Percentiles rank a stretch among this genome's conserved stretches.
phyloP scores from a whole-genome alignment of 2,797 vertebrate genomes.

The Paramormyrops hopkinsi region DNA sequence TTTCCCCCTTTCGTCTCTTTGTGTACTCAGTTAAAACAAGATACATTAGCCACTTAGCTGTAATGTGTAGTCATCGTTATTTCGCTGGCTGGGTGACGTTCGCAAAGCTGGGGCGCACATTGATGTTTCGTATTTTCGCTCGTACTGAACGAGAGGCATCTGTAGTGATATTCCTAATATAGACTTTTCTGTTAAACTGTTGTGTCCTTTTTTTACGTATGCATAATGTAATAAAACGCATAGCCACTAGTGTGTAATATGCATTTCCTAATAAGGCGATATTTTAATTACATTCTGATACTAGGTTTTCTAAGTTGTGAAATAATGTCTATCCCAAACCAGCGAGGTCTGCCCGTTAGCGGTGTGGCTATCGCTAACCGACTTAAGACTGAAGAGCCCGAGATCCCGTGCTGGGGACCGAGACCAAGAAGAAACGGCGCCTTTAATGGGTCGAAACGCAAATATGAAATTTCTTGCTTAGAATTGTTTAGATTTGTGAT shows the following conservation, averaged over 20 bases:
- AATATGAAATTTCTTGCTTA: background rate
- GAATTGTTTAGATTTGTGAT: background rate
- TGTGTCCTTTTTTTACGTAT: background rate
- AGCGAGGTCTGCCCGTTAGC: background rate
- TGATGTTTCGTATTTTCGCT: background rate
- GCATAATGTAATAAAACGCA: background rate
- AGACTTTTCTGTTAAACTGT: background rate
- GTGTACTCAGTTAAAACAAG: constrained; percentile 17
- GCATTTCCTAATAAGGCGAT: background rate
- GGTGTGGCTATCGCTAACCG: background rate
- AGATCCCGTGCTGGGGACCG: background rate
- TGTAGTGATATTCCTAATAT: background rate
- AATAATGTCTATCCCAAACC: background rate
- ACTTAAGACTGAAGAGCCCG: background rate
- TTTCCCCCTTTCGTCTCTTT: background rate
- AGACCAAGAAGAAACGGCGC: background rate
- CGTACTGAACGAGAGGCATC: background rate
- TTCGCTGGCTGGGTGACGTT: background rate
- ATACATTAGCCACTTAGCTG: constrained; percentile 34
- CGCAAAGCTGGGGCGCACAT: background rate
- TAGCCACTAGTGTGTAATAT: background rate
- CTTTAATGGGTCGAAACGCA: background rate
- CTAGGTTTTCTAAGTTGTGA: background rate
- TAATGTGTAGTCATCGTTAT: constrained; percentile 6
- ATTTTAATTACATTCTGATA: background rate